phyloP scores from a whole-genome alignment of 2,888 invertebrate species.

The Amphimallon solstitiale region DNA sequence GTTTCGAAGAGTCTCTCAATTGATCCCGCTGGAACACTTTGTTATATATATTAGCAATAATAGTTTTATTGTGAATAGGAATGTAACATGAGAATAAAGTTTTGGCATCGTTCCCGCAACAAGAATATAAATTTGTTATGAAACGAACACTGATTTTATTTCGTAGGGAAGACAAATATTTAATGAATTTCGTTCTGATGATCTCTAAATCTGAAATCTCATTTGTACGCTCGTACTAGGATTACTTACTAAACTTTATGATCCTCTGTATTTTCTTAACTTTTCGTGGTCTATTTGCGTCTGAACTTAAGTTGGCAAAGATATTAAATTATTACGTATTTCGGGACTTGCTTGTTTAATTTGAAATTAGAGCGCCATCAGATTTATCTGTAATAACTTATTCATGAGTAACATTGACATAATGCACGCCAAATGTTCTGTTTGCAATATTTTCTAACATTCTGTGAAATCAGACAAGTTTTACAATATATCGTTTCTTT shows the following conservation, averaged over 20 bases:
- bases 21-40: slow-evolving; percentile 23
- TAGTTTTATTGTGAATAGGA: slow-evolving; percentile 29
- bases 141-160: neutral
- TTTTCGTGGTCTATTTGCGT: neutral
- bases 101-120: slow-evolving; percentile 3
- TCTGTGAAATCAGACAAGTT: too few species aligned
- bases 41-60: slow-evolving; percentile 30
- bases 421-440: too few species aligned
- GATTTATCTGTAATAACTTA: too few species aligned
- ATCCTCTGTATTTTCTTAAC: slow-evolving; percentile 11
- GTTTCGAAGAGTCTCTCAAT: slow-evolving; percentile 24
- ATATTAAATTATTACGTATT: too few species aligned
- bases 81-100: slow-evolving; percentile 16
- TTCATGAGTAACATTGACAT: too few species aligned
- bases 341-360: too few species aligned
- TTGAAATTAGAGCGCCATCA: too few species aligned
- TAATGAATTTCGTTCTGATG: neutral
- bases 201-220: neutral
- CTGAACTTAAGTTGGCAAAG: slow-evolving; percentile 1
- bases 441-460: too few species aligned
- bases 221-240: slow-evolving; percentile 12
- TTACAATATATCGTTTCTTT: too few species aligned
- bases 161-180: neutral
- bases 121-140: slow-evolving; percentile 13
- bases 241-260: slow-evolving; percentile 25